Conservation (phyloP, 2,888 invertebrate genomes). For the Napeogenes sylphis region DNA sequence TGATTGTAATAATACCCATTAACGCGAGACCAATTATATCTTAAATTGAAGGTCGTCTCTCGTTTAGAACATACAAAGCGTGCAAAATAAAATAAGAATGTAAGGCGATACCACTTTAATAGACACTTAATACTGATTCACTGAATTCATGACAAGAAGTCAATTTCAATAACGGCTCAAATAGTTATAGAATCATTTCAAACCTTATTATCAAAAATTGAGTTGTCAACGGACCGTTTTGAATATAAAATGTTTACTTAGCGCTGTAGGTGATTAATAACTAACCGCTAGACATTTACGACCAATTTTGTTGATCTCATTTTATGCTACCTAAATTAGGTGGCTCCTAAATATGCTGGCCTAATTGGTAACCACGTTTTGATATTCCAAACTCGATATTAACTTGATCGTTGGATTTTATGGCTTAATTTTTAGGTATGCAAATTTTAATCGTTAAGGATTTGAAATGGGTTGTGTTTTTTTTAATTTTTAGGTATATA, state of each 20-base stretch:
- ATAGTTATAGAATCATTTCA: conserved; percentile 33
- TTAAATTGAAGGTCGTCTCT: conserved; percentile 1
- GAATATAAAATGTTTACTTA: conserved; percentile 67
- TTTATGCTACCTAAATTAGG: conserved; percentile 26
- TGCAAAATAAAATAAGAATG: conserved; percentile 22
- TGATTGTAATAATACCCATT: neutral
- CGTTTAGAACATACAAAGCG: conserved; percentile 19
- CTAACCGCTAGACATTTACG: conserved; percentile 51
- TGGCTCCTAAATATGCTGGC: conserved; percentile 30
- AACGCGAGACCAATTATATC: neutral
- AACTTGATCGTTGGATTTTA: conserved; percentile 32
- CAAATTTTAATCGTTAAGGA: conserved; percentile 35
- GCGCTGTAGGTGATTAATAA: conserved; percentile 59
- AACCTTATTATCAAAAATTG: conserved; percentile 54
- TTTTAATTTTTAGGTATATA: conserved; percentile 8
- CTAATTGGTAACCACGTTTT: conserved; percentile 31
- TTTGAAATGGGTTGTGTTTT: conserved; percentile 23
- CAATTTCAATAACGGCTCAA: conserved; percentile 28
- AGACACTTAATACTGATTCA: conserved; percentile 14
- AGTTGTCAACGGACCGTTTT: conserved; percentile 63
- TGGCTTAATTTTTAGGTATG: conserved; percentile 32
- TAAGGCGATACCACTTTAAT: conserved; percentile 21
- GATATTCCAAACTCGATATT: conserved; percentile 29
- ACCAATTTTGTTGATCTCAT: conserved; percentile 48
- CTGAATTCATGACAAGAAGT: conserved; percentile 17